Base-by-base conservation (phyloP, 2,113 vertebrate species). In the Lanius ludovicianus region DNA sequence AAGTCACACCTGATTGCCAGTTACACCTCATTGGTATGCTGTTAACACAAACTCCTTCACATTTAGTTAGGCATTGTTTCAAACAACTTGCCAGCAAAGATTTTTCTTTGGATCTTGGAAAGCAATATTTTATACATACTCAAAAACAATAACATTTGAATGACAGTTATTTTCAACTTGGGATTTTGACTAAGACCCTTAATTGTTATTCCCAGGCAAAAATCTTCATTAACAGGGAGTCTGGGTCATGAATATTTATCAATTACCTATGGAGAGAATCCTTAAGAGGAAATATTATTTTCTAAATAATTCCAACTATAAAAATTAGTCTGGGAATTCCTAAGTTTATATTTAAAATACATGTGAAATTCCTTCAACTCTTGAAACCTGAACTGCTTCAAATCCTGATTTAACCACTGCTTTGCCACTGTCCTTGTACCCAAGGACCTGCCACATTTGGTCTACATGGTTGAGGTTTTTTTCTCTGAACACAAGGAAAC, bases 191-290 rank as follows among this genome's bases (percentile, higher is more conserved):
- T 86, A 95, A 93, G 84, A 60, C 25, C 57, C 81, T 87, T 95
- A 97, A 96, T 96, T 96, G 81, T 95, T 92, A 86, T 95, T 96
- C 89, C 25, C 47, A 90, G 37, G 70, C 60, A 96, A 96, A 95
- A 96, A 91, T 95, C 90, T 95, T 97, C 76, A 97, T 97, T 95
- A 95, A 68, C 35, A 31, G 22, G 41, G 69, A 93, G 42, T 68
- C 46, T 91, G 37, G 23, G 15, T 88, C 94, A 96, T 97, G 97
- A 96, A 97, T 96, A 96, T 96, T 96, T 93, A 96, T 96, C 65
- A 82, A 42, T 87, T 92, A 96, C 87, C 76, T 84, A 82, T 76
- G 75, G 94, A 80, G 73, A 96, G 69, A 78, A 94, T 89, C 46
- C 77, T 96, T 91, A 76, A 85, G 94, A 94, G 74, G 69, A 90